Evolutionary conservation across 2,113 vertebrate species (phyloP).

Genomic region (Desmodus rotundus): DNA sequence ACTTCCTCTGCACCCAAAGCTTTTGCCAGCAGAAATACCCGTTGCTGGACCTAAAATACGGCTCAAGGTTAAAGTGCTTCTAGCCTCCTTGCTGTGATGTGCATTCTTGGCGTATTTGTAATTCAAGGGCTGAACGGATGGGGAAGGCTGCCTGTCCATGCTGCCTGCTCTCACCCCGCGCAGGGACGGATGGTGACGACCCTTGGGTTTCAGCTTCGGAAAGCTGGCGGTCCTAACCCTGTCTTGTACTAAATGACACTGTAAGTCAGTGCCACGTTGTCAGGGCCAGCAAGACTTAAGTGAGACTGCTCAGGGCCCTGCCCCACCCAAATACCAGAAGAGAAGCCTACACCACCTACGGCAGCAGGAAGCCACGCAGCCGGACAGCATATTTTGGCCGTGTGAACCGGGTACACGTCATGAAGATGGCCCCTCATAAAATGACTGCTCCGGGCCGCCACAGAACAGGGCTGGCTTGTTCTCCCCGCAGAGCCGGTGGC

Average conservation of each 20-base stretch:
- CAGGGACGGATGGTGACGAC: constrained; percentile 18
- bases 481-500: background rate
- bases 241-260: constrained; percentile 54
- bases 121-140: constrained; percentile 52
- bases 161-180: constrained; percentile 33
- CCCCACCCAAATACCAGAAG: constrained; percentile 55
- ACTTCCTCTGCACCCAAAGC: background rate
- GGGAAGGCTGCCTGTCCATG: constrained; percentile 6
- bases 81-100: constrained; percentile 35
- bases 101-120: constrained; percentile 5
- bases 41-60: background rate
- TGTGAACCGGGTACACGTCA: background rate
- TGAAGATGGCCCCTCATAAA: background rate
- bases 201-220: constrained; percentile 50
- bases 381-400: constrained; percentile 5
- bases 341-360: constrained; percentile 42
- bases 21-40: background rate
- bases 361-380: background rate
- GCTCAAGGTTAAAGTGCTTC: constrained; percentile 27
- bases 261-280: constrained; percentile 60
- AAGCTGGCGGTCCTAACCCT: constrained; percentile 35
- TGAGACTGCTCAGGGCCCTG: constrained; percentile 22
- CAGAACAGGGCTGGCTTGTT: background rate
- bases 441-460: background rate
- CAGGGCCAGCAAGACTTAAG: constrained; percentile 54